Evolutionary conservation across 2,888 invertebrate species (phyloP).

Genomic region (Apoda limacodes): DNA sequence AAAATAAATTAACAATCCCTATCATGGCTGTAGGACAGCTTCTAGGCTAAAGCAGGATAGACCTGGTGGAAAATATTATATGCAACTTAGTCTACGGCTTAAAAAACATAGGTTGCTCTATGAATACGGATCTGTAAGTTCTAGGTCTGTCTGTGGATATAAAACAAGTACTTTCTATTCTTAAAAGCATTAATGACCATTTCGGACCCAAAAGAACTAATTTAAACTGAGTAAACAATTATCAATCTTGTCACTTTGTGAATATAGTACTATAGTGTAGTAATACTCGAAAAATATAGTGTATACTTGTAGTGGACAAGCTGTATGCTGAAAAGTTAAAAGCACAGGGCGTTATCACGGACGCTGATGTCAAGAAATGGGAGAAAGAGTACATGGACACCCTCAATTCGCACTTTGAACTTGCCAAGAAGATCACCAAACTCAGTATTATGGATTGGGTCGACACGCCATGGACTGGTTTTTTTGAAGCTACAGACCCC

Average conservation of each 20-base stretch:
- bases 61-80: too few relatives aligned
- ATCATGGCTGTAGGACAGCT: too few relatives aligned
- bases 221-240: neutral
- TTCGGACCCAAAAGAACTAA: too few relatives aligned
- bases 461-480: constrained; percentile 95
- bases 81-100: too few relatives aligned
- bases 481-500: constrained; percentile 85
- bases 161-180: too few relatives aligned
- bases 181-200: too few relatives aligned
- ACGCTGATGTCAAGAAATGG: constrained; percentile 72
- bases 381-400: constrained; percentile 56
- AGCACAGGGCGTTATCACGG: constrained; percentile 77
- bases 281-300: too few relatives aligned
- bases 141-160: too few relatives aligned
- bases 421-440: constrained; percentile 55
- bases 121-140: too few relatives aligned
- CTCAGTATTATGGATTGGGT: constrained; percentile 90
- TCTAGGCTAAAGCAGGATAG: too few relatives aligned
- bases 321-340: constrained; percentile 80
- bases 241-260: neutral
- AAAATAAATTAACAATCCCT: too few relatives aligned
- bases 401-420: constrained; percentile 49
- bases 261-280: neutral
- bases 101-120: too few relatives aligned
- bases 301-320: constrained; percentile 68